phyloP scores from a whole-genome alignment of 2,113 vertebrate genomes.

The Pholis gunnellus region DNA sequence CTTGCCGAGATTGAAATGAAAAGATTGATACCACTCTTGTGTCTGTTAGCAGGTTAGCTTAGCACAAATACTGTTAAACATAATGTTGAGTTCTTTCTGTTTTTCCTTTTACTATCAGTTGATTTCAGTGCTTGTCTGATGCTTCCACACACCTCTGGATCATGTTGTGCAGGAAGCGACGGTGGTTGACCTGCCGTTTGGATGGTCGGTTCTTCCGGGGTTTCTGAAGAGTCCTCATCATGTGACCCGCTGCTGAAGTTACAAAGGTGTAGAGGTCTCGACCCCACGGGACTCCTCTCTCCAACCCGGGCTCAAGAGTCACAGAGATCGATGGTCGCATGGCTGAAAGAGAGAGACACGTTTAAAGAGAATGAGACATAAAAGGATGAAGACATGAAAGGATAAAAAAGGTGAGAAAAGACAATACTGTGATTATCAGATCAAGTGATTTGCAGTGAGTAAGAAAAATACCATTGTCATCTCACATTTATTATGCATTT shows the following conservation, averaged over 20 bases:
- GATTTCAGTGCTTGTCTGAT: not conserved
- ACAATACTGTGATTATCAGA: not conserved
- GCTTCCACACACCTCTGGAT: constrained; percentile 83
- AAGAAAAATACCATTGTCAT: not conserved
- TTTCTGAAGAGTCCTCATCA: constrained; percentile 88
- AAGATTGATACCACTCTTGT: not conserved
- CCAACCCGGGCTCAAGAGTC: constrained; percentile 80
- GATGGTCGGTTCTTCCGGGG: constrained; percentile 84
- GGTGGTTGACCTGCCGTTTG: constrained; percentile 88
- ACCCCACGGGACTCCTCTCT: constrained; percentile 80
- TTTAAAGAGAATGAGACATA: not conserved
- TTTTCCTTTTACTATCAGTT: not conserved
- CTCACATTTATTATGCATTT: not conserved
- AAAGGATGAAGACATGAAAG: not conserved
- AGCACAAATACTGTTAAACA: not conserved
- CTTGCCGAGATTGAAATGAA: not conserved
- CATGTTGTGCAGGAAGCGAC: constrained; percentile 89
- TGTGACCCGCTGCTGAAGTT: constrained; percentile 87
- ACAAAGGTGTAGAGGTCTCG: constrained; percentile 88
- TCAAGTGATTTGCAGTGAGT: not conserved
- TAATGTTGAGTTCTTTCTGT: not conserved
- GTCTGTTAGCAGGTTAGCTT: not conserved
- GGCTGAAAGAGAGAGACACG: constrained; percentile 47
- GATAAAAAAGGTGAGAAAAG: not conserved
- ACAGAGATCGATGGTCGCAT: constrained; percentile 74